These are phyloP conservation scores for Bathynomus jamesi DNA, from an alignment of 1,140 invertebrate species.

Conservation along the genomic window DNA sequence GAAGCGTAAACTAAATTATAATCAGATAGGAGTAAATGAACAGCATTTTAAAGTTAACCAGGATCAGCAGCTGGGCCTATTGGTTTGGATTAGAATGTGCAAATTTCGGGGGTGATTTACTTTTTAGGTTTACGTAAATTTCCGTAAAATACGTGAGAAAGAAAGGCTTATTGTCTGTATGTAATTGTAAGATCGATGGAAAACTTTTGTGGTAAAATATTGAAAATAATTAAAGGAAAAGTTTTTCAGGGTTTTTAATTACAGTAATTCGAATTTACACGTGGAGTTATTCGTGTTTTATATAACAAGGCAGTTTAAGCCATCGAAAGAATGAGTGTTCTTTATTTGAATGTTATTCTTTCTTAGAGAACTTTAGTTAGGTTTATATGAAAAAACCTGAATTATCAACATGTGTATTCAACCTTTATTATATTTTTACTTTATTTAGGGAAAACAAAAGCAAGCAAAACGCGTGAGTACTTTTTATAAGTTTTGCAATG, in stretches of 20 bases:
- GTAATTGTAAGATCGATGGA: no score
- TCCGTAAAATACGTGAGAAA: no score
- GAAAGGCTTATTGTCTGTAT: no score
- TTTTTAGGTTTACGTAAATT: constrained; percentile 85
- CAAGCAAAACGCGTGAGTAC: constrained; percentile 94
- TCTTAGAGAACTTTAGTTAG: not conserved
- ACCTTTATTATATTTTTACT: not conserved
- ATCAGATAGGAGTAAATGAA: no score
- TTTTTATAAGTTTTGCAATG: constrained; percentile 87
- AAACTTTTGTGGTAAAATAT: no score
- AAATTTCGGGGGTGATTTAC: constrained; percentile 94
- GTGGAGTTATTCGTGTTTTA: not conserved
- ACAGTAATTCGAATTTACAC: not conserved
- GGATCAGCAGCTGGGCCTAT: not conserved
- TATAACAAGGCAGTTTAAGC: not conserved
- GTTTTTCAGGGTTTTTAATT: no score
- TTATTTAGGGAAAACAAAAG: constrained; percentile 92
- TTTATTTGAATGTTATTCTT: not conserved
- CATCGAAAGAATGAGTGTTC: not conserved
- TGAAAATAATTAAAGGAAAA: no score
- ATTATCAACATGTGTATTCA: no score
- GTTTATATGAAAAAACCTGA: not conserved
- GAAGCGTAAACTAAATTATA: no score
- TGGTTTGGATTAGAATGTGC: constrained; percentile 13
- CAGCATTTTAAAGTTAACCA: no score